phyloP scores from a whole-genome alignment of 2,888 invertebrate species.

The Anorthoa munda region DNA sequence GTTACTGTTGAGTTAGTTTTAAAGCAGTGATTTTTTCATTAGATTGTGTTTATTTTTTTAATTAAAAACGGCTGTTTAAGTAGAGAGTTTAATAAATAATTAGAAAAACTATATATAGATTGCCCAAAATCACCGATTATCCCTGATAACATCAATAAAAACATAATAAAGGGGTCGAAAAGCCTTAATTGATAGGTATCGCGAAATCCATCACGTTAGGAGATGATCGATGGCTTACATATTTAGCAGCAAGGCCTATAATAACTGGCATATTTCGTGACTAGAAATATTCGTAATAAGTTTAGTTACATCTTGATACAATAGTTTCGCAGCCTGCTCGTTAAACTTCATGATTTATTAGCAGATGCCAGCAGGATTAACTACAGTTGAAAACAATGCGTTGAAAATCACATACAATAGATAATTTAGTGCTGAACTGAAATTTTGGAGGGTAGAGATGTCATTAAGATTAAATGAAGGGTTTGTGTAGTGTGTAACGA shows the following conservation, averaged over 20 bases:
- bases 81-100: background rate
- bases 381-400: conserved; percentile 59
- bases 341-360: conserved; percentile 67
- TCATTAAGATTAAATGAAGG: conserved; percentile 22
- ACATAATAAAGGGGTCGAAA: conserved; percentile 63
- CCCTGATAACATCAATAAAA: conserved; percentile 56
- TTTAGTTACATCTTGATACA: conserved; percentile 50
- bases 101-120: background rate
- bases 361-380: conserved; percentile 52
- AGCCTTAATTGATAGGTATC: conserved; percentile 61
- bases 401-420: conserved; percentile 47
- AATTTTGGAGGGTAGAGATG: conserved; percentile 35
- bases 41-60: background rate
- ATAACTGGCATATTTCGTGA: conserved; percentile 55
- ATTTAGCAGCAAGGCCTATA: conserved; percentile 37
- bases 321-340: conserved; percentile 35
- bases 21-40: background rate
- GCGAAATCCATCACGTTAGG: conserved; percentile 68
- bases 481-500: conserved; percentile 13
- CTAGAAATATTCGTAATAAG: conserved; percentile 55
- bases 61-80: background rate
- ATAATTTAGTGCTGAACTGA: conserved; percentile 36
- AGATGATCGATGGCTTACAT: conserved; percentile 65
- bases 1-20: conserved; percentile 18
- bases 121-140: conserved; percentile 29